phyloP scores from a whole-genome alignment of 2,888 invertebrate species.

The Ophioninae sp. region DNA sequence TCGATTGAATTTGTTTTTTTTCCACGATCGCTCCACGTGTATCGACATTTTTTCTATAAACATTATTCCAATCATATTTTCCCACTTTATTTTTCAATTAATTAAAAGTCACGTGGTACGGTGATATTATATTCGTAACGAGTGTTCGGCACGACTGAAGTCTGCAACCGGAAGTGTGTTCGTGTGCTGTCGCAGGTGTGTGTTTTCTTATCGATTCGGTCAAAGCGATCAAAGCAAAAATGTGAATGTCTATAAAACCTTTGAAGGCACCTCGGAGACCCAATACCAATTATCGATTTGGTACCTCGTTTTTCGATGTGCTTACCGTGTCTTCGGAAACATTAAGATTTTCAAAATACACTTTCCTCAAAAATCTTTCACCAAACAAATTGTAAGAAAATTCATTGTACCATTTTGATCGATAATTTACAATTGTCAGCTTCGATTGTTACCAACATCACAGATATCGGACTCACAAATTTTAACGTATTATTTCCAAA shows the following conservation, averaged over 20 bases:
- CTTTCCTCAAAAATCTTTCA: background rate
- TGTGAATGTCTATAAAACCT: conserved; percentile 19
- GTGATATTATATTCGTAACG: conserved; percentile 32
- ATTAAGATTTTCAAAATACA: background rate
- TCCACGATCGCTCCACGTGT: conserved; percentile 50
- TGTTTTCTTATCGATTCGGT: conserved; percentile 34
- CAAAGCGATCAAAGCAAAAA: conserved; percentile 40
- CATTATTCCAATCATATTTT: background rate
- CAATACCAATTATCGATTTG: background rate
- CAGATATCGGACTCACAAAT: no score
- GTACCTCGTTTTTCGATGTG: background rate
- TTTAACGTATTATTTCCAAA: no score
- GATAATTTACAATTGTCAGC: background rate
- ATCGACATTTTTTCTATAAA: conserved; percentile 25
- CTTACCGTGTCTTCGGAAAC: background rate
- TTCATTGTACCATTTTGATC: background rate
- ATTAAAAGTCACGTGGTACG: conserved; percentile 12
- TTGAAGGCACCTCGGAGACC: background rate
- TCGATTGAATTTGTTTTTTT: conserved; percentile 7
- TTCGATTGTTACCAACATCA: background rate
- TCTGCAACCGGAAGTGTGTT: background rate
- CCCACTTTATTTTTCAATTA: conserved; percentile 5
- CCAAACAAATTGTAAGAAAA: background rate
- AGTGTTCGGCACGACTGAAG: background rate
- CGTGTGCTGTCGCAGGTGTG: conserved; percentile 14